Conservation (phyloP, 2,888 invertebrate genomes). For the Dendrolimus pini region DNA sequence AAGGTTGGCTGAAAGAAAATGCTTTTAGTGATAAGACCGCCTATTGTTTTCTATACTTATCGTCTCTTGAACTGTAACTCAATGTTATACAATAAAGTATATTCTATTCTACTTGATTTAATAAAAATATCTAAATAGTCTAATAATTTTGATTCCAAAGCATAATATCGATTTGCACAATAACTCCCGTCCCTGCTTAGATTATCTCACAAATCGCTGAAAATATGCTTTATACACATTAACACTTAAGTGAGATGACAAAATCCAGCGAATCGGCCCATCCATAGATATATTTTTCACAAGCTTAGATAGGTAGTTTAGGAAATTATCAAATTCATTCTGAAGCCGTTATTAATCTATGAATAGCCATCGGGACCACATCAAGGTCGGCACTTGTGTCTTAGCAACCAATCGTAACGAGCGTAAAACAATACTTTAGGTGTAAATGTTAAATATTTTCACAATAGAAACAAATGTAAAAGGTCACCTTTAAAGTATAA, state of each 20-base stretch:
- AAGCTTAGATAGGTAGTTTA: slow-evolving; percentile 63
- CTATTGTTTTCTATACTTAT: too few relatives aligned
- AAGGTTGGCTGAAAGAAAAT: too few relatives aligned
- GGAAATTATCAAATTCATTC: slow-evolving; percentile 44
- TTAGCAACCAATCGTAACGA: slow-evolving; percentile 15
- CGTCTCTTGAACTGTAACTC: too few relatives aligned
- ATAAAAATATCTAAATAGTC: too few relatives aligned
- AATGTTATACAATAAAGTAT: too few relatives aligned
- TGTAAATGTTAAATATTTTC: slow-evolving; percentile 36
- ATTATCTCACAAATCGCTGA: slow-evolving; percentile 8
- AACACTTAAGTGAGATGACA: slow-evolving; percentile 18
- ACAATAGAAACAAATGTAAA: slow-evolving; percentile 18
- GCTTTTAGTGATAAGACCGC: too few relatives aligned
- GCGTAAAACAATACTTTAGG: slow-evolving; percentile 32
- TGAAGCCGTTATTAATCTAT: slow-evolving; percentile 20
- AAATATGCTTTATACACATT: slow-evolving; percentile 17
- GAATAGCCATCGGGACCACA: slow-evolving; percentile 27
- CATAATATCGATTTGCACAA: neutral
- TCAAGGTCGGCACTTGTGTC: slow-evolving; percentile 18
- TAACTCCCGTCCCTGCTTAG: neutral
- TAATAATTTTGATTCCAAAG: too few relatives aligned
- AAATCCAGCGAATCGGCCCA: slow-evolving; percentile 30
- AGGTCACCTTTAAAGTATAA: neutral
- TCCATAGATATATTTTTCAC: slow-evolving; percentile 52
- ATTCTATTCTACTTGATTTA: too few relatives aligned